Conservation (phyloP, 2,797 vertebrate species). For the Paramormyrops hopkinsi region DNA sequence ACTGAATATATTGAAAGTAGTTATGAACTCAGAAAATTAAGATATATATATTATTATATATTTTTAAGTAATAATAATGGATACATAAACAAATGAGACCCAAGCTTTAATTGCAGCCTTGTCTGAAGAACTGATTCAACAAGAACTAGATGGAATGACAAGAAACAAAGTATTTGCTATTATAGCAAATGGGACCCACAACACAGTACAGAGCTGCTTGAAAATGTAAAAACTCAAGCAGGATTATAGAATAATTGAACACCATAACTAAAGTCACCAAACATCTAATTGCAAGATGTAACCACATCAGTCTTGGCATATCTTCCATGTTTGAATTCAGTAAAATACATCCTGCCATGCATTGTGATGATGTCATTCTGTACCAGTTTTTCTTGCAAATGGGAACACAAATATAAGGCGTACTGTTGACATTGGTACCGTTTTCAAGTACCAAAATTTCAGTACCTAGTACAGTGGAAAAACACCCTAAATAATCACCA, state of each 20-base stretch:
- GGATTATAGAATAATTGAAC: neutral
- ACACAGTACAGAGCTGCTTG: neutral
- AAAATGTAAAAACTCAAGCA: neutral
- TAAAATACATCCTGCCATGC: neutral
- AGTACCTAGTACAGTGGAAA: neutral
- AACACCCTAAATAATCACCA: neutral
- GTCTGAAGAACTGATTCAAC: neutral
- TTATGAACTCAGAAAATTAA: neutral
- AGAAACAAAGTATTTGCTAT: neutral
- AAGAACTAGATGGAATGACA: neutral
- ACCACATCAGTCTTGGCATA: neutral
- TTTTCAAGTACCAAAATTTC: neutral
- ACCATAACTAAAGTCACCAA: neutral
- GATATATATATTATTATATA: neutral
- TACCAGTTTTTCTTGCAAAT: neutral
- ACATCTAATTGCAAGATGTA: neutral
- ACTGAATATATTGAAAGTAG: neutral
- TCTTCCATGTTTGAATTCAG: neutral
- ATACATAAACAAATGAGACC: neutral
- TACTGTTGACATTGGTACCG: neutral
- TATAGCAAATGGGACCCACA: neutral
- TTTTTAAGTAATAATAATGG: neutral
- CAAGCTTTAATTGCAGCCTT: neutral
- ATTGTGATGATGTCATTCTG: neutral
- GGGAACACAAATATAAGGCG: neutral